Conservation (phyloP, 2,888 invertebrate species). For the Ptychoptera contaminata region DNA sequence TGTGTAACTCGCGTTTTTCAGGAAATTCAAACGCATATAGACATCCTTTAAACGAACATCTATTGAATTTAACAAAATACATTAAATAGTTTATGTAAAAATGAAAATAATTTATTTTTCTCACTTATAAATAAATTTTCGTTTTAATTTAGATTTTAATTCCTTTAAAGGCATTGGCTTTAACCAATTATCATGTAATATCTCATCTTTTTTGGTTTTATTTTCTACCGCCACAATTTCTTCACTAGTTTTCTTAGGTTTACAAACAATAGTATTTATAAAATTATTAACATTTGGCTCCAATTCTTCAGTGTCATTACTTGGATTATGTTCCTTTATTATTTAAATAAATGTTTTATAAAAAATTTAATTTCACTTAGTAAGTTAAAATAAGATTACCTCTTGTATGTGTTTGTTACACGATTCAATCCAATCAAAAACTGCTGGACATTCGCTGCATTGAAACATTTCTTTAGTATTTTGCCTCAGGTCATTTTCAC, state of each 20-base stretch:
- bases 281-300: conserved; percentile 5
- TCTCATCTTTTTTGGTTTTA: not conserved
- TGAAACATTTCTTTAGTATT: conserved; percentile 9
- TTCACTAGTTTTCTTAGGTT: conserved; percentile 6
- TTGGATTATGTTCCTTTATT: conserved; percentile 17
- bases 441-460: conserved; percentile 18
- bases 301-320: conserved; percentile 7
- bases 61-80: conserved; percentile 13
- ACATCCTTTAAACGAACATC: conserved; percentile 39
- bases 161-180: conserved; percentile 10
- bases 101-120: not conserved
- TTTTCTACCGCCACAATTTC: conserved; percentile 5
- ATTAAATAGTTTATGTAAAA: not conserved
- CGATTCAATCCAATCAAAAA: conserved; percentile 19
- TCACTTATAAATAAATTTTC: conserved; percentile 7
- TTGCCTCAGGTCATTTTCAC: not conserved
- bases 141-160: conserved; percentile 9
- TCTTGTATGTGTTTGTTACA: conserved; percentile 25
- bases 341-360: not conserved
- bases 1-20: conserved; percentile 32
- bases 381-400: not conserved
- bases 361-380: not conserved
- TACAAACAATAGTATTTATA: not conserved
- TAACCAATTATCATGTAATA: not conserved
- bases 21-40: conserved; percentile 35